These are phyloP conservation scores for Chironomus tentans DNA, from an alignment of 2,888 invertebrate genomes.

Conservation along the genomic window DNA sequence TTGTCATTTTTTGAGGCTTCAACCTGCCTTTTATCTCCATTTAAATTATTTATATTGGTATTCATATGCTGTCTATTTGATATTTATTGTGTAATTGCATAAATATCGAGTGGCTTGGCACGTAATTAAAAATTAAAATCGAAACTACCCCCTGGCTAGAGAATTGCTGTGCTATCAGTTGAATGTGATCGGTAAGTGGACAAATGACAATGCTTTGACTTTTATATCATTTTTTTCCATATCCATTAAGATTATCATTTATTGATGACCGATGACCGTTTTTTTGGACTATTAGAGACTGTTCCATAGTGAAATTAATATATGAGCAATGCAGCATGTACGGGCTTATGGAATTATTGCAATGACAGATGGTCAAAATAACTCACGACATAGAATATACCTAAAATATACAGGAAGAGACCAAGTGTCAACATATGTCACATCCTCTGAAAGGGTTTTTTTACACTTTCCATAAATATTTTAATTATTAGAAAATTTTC, in stretches of 20 bases:
- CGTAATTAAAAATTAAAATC: slow-evolving; percentile 25
- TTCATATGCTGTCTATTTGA: background rate
- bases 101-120: slow-evolving; percentile 4
- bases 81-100: slow-evolving; percentile 13
- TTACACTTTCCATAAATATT: too few species aligned
- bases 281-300: background rate
- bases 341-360: background rate
- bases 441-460: background rate
- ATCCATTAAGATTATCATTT: slow-evolving; percentile 21
- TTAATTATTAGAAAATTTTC: too few species aligned
- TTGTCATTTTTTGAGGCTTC: background rate
- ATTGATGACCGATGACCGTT: background rate
- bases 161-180: slow-evolving; percentile 10
- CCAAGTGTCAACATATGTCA: background rate
- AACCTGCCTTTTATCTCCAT: slow-evolving; percentile 18
- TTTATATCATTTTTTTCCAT: background rate
- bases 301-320: too few species aligned
- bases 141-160: background rate
- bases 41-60: slow-evolving; percentile 13
- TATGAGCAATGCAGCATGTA: too few species aligned
- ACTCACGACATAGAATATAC: background rate
- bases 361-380: background rate
- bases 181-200: background rate
- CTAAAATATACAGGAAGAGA: background rate
- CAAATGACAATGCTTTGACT: background rate